Conservation (phyloP, 2,888 invertebrate species). For the Nomada flava region DNA sequence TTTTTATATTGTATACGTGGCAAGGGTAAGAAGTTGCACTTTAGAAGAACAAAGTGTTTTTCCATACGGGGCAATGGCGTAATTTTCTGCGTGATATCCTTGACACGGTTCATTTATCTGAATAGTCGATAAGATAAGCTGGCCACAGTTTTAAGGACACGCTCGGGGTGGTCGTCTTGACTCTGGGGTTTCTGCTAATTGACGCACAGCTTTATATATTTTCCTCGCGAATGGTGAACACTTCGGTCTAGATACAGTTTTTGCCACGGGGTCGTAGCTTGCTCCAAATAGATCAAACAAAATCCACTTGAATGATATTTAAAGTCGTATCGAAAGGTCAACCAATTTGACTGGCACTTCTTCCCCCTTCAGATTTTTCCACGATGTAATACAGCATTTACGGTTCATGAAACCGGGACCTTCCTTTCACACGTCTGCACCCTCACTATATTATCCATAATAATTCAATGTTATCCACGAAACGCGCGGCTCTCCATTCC, state of each 20-base stretch:
- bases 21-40: constrained; percentile 13
- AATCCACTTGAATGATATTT: constrained; percentile 39
- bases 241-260: constrained; percentile 52
- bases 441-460: not conserved
- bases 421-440: not conserved
- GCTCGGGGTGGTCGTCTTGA: constrained; percentile 1
- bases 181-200: not conserved
- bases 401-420: not conserved
- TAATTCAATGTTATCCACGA: not conserved
- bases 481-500: not conserved
- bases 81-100: constrained; percentile 52
- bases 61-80: constrained; percentile 25
- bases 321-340: constrained; percentile 32
- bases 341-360: not conserved
- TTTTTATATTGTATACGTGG: constrained; percentile 26
- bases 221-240: constrained; percentile 61
- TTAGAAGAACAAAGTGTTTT: constrained; percentile 14
- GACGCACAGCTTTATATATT: constrained; percentile 54
- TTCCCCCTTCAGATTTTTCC: not conserved
- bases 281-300: constrained; percentile 26
- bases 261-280: not conserved
- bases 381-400: constrained; percentile 2
- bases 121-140: constrained; percentile 50
- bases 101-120: constrained; percentile 54
- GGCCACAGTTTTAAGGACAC: constrained; percentile 28